Base-by-base conservation (phyloP, 1,140 invertebrate species). In the Chionoecetes opilio region DNA sequence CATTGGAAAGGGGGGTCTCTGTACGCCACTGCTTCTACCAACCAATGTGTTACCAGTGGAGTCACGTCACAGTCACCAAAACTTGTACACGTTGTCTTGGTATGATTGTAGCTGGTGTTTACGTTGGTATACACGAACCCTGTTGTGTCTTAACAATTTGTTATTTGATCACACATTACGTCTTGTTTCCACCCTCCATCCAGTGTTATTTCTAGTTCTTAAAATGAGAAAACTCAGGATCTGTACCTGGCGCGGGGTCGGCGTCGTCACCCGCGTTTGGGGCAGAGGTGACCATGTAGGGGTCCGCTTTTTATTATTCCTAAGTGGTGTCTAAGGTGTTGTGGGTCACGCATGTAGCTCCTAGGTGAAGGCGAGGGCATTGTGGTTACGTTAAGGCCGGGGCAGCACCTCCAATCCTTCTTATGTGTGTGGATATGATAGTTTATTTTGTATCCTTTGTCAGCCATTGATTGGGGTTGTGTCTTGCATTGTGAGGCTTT, bases 221-320 rank as follows among this genome's bases (percentile, higher is more conserved):
- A 92, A 82, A 82, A 63, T 82, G 93, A 94, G 93, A 94, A 89
- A 94, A 94, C 93, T 94, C 87, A 94, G 93, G 93, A 94, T 94
- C 93, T 89, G 93, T 94, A 94, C 92, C 92, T 46, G 85, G n/a
- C 63, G 63, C 63, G 0, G 63, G 63, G 63, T 11, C 63, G 63
- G 21, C 63, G 63, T 26, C 63, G 21, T n/a, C 63, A 75, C 63
- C 63, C 63, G 63, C 63, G 63, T 75, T 17, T 75, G 63, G 63
- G 63, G 63, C 63, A 75, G 63, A 75, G 63, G 63, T 75, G 63
- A 26, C 63, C 63, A 75, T 26, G 63, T n/a, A n/a, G n/a, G 63
- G 63, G 63, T 75, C 63, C 63, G 21, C 21, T 26, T 75, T 75
- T 75, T 75, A 17, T 75, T 75, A 75, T 75, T 75, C 63, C 63